These are phyloP conservation scores for Drosophila testacea DNA, from an alignment of 2,888 invertebrate species.

Conservation along the genomic window DNA sequence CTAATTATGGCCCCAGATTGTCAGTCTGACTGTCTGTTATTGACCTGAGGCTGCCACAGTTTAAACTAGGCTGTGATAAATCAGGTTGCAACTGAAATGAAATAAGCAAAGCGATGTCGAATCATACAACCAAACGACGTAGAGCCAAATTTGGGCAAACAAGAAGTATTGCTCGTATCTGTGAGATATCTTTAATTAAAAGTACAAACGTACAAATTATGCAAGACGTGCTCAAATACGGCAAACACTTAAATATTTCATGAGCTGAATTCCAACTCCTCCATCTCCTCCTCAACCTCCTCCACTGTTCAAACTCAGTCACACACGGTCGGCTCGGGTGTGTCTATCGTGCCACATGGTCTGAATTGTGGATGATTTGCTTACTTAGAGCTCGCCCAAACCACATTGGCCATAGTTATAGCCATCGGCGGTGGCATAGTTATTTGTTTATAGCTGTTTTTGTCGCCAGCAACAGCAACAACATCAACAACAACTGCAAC, in stretches of 20 bases:
- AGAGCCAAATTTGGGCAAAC: conserved; percentile 55
- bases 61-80: conserved; percentile 15
- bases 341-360: conserved; percentile 53
- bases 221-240: conserved; percentile 79
- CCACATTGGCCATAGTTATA: conserved; percentile 20
- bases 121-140: conserved; percentile 21
- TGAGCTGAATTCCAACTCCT: conserved; percentile 65
- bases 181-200: conserved; percentile 77
- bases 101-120: conserved; percentile 14
- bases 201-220: conserved; percentile 76
- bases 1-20: conserved; percentile 29
- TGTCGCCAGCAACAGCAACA: conserved; percentile 39
- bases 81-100: conserved; percentile 39
- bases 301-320: conserved; percentile 3
- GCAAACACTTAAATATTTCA: conserved; percentile 81
- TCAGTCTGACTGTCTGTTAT: conserved; percentile 17
- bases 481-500: conserved; percentile 31
- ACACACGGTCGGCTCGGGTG: conserved; percentile 43
- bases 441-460: conserved; percentile 65
- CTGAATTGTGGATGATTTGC: conserved; percentile 61
- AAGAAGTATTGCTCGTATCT: conserved; percentile 52
- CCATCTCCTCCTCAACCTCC: conserved; percentile 18
- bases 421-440: conserved; percentile 65
- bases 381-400: conserved; percentile 57
- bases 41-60: conserved; percentile 28